phyloP scores from a whole-genome alignment of 1,140 invertebrate species.

The Halesus radiatus region DNA sequence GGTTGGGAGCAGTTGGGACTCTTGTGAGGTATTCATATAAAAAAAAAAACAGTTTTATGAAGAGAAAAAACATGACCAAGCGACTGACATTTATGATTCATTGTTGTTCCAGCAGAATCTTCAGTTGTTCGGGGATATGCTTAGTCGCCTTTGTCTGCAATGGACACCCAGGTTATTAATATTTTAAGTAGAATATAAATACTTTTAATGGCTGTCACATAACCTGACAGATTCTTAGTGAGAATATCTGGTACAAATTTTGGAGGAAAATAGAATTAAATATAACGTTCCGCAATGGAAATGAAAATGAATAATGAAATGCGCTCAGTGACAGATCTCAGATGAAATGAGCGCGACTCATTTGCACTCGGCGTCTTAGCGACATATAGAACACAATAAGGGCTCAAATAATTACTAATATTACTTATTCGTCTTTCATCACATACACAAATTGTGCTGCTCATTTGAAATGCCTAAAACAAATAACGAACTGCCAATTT shows the following conservation, averaged over 20 bases:
- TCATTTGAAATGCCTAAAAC: constrained; percentile 22
- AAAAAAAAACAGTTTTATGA: too few species aligned
- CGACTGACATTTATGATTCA: too few species aligned
- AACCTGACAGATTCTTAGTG: constrained; percentile 4
- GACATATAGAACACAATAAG: background rate
- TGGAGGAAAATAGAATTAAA: background rate
- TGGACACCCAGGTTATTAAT: background rate
- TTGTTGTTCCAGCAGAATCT: too few species aligned
- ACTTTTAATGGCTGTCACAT: background rate
- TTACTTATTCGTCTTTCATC: constrained; percentile 21
- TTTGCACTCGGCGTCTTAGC: background rate
- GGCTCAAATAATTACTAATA: background rate
- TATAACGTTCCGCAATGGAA: too few species aligned
- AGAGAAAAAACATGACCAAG: too few species aligned
- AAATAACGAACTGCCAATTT: constrained; percentile 30
- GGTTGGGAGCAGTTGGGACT: too few species aligned
- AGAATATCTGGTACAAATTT: background rate
- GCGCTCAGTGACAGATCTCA: background rate
- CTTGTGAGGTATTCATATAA: too few species aligned
- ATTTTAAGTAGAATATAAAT: background rate
- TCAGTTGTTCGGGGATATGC: too few species aligned
- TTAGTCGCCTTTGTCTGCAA: too few species aligned
- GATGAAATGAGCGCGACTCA: background rate
- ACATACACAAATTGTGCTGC: constrained; percentile 14
- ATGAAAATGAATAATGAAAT: background rate